phyloP scores from a whole-genome alignment of 2,113 vertebrate genomes.

The Anhinga rufa region DNA sequence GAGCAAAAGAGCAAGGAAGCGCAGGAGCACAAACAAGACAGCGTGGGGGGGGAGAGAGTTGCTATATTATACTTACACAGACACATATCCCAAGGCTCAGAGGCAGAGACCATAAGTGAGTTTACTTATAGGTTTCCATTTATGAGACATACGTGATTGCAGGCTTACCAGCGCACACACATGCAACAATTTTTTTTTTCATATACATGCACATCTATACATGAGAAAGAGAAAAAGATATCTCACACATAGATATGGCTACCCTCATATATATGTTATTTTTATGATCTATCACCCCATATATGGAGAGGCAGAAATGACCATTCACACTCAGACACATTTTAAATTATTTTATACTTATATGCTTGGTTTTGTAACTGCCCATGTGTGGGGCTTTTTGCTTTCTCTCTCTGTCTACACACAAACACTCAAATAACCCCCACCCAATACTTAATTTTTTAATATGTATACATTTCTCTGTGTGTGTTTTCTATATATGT shows the following conservation, averaged over 20 bases:
- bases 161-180: not conserved
- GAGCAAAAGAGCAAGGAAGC: not conserved
- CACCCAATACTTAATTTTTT: not conserved
- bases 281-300: not conserved
- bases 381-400: not conserved
- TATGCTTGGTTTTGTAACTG: not conserved
- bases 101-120: not conserved
- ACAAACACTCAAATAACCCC: too few species aligned
- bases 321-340: not conserved
- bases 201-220: not conserved
- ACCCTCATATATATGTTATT: not conserved
- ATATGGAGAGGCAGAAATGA: not conserved
- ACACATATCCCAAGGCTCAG: not conserved
- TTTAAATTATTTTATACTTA: not conserved
- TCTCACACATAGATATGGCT: not conserved
- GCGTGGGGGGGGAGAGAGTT: too few species aligned
- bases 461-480: not conserved
- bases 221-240: not conserved
- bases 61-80: not conserved
- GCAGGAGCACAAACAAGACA: not conserved
- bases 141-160: rapidly evolving
- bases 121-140: not conserved
- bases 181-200: not conserved
- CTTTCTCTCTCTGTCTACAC: not conserved
- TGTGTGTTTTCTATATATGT: not conserved